Evolutionary conservation across 2,888 invertebrate species (phyloP), one percentile per base, ranked within the genome.

Genomic region (Plebejus anna): DNA sequence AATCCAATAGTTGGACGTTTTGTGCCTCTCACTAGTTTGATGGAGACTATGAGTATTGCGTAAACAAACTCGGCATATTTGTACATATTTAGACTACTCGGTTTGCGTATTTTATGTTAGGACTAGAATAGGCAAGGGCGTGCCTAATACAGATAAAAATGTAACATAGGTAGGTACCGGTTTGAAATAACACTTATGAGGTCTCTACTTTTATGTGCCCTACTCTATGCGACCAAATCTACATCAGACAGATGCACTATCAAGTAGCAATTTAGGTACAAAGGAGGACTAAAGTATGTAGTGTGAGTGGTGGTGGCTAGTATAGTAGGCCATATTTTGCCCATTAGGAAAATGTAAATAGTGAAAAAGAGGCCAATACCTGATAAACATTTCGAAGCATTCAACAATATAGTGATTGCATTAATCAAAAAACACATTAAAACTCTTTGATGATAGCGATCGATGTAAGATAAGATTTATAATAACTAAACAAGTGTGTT

Each of bases 1-100:
- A 72, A 75, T 57, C 57, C 55, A 57, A 76, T 76, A 76, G 76
- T 70, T 76, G 70, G 76, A 76, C 70, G 70, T 76, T 72, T 72
- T 22, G 72, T 47, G 47, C 47, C 66, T 36, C 66, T 22, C 66
- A 16, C 59, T 59, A 59, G 59, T 75, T 75, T 42, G 28, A 75
- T 75, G 75, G 66, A 66, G 16, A 32, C 32, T 11, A 32, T 4
- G 11, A 16, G 66, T 32, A 13, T 36, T 4, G 11, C 16, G 66
- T 32, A 13, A 66, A 51, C 28, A 47, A 75, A 61, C 66, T 75
- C 47, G 32, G 75, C 16, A 57, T 36, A 36, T 75, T 75, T 75
- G 32, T 4, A 13, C 4, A 4, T 36, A 16, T 66, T 66, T 36
- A 13, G 32, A 66, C 13, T 22, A 22, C 32, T 32, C 32, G 36